Conservation (phyloP, 2,113 vertebrate genomes). For the Percina caprodes region DNA sequence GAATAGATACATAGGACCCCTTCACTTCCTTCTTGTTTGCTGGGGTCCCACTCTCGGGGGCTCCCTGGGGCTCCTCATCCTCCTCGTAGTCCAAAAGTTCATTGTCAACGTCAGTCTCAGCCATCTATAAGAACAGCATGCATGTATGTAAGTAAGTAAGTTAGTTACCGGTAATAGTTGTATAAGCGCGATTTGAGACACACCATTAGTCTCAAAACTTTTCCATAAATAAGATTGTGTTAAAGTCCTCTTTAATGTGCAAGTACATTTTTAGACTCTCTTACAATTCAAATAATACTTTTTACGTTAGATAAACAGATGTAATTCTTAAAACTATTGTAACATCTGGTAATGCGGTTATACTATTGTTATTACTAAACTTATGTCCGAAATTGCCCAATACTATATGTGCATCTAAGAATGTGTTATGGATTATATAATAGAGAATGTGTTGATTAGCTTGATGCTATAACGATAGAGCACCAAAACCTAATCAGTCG, state of each 20-base stretch:
- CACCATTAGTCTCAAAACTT: neutral
- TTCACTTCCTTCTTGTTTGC: slow-evolving; percentile 89
- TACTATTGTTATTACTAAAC: neutral
- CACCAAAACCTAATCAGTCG: neutral
- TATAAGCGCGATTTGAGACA: too few species aligned
- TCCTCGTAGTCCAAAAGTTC: slow-evolving; percentile 92
- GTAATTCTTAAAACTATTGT: neutral
- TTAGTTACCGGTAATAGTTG: too few species aligned
- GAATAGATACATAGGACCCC: slow-evolving; percentile 92
- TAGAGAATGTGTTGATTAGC: neutral
- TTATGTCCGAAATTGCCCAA: rapidly evolving
- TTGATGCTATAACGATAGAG: neutral
- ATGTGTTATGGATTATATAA: neutral
- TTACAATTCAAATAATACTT: neutral
- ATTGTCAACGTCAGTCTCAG: slow-evolving; percentile 89
- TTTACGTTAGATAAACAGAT: neutral
- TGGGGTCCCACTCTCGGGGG: slow-evolving; percentile 77
- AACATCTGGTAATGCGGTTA: neutral
- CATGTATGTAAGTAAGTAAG: too few species aligned
- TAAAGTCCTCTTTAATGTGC: neutral
- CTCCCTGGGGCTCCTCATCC: slow-evolving; percentile 89
- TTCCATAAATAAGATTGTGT: neutral
- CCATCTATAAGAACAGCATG: slow-evolving; percentile 75
- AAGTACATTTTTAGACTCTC: neutral
- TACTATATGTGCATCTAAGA: neutral